Conservation (phyloP, 2,888 invertebrate genomes). For the Mellilla xanthometata region DNA sequence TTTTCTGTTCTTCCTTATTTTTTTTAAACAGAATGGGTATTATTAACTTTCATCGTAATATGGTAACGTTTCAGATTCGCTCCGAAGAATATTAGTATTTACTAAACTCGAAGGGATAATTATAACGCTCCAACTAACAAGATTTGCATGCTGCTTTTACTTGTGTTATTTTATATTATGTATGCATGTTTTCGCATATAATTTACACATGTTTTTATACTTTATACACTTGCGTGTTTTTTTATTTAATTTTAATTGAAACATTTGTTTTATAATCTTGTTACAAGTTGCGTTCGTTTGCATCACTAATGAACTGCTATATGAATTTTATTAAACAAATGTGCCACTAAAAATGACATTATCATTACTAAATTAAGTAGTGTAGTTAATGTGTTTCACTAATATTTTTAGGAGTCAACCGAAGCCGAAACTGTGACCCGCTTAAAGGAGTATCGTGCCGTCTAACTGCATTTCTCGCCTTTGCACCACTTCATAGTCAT, state of each 20-base stretch:
- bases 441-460: slow-evolving; percentile 52
- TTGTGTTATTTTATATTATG: slow-evolving; percentile 16
- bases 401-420: slow-evolving; percentile 72
- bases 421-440: slow-evolving; percentile 73
- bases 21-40: slow-evolving; percentile 12
- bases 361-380: slow-evolving; percentile 5
- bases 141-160: slow-evolving; percentile 24
- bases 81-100: slow-evolving; percentile 79
- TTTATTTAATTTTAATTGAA: slow-evolving; percentile 1
- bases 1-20: slow-evolving; percentile 28
- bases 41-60: slow-evolving; percentile 15
- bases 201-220: slow-evolving; percentile 29
- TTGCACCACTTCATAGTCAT: slow-evolving; percentile 34
- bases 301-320: too few species aligned
- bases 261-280: neutral
- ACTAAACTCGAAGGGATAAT: slow-evolving; percentile 41
- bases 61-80: slow-evolving; percentile 68
- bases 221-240: slow-evolving; percentile 26
- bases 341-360: slow-evolving; percentile 18
- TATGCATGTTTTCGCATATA: slow-evolving; percentile 31
- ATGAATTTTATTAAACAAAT: neutral
- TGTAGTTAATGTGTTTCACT: slow-evolving; percentile 44
- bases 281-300: too few species aligned
- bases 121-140: slow-evolving; percentile 23
- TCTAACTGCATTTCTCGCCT: slow-evolving; percentile 45